Conservation (phyloP, 1,140 invertebrate species). For the Drosophila triauraria region DNA sequence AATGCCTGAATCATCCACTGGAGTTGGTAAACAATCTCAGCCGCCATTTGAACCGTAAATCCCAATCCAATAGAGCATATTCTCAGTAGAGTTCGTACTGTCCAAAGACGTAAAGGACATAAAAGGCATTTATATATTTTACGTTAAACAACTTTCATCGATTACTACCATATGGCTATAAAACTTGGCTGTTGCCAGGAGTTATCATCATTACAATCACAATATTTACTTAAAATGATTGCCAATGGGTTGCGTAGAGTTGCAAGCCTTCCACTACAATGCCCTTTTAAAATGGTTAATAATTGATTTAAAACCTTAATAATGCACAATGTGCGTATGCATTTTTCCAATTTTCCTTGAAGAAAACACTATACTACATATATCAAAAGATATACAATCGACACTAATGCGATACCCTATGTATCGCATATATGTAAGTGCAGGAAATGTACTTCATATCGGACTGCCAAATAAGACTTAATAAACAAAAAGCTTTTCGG, state of each 20-base stretch:
- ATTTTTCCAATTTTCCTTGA: conserved; percentile 2
- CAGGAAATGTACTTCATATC: conserved; percentile 19
- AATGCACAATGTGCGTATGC: background rate
- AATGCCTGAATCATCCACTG: conserved; percentile 17
- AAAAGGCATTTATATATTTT: conserved; percentile 17
- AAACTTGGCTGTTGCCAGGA: conserved; percentile 36
- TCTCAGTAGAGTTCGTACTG: conserved; percentile 18
- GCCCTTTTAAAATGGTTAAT: conserved; percentile 45
- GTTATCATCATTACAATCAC: conserved; percentile 4
- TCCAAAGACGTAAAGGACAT: conserved; percentile 10
- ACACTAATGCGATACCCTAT: conserved; percentile 41
- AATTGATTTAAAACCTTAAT: background rate
- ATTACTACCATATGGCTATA: conserved; percentile 20
- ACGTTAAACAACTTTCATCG: conserved; percentile 1
- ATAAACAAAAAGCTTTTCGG: conserved; percentile 20
- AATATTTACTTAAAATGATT: conserved; percentile 29
- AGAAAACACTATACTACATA: conserved; percentile 22
- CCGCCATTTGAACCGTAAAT: conserved; percentile 7
- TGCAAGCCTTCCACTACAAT: conserved; percentile 38
- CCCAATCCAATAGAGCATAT: background rate
- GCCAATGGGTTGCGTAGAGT: conserved; percentile 15
- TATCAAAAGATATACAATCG: conserved; percentile 21
- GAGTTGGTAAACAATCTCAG: conserved; percentile 14
- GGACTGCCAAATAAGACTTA: conserved; percentile 8
- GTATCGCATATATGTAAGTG: background rate